Percentiles rank a stretch among this genome's conserved stretches.
Conservation (phyloP, 2,113 vertebrate genomes). For the Cnemophilus loriae region DNA sequence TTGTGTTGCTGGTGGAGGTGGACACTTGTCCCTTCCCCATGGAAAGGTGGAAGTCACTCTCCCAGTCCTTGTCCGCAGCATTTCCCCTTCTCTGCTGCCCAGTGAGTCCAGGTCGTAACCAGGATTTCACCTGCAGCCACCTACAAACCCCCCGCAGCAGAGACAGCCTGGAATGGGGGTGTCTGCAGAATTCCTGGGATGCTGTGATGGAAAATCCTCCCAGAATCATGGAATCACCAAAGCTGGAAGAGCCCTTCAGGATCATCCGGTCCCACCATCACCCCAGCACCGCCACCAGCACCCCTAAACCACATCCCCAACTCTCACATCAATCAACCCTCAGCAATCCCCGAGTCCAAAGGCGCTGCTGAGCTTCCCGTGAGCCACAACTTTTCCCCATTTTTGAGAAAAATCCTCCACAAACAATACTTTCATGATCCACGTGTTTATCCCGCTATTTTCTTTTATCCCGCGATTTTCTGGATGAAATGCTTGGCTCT, state of each 20-base stretch:
- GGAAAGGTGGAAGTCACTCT: background rate
- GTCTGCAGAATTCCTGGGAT: background rate
- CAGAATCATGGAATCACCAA: background rate
- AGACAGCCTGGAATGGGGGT: background rate
- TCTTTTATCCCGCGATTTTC: background rate
- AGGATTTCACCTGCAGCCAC: accelerated
- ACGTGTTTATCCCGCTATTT: accelerated
- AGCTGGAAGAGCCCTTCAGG: background rate
- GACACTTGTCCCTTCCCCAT: background rate
- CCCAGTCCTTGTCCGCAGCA: background rate
- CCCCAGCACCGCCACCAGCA: background rate
- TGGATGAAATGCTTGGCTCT: background rate
- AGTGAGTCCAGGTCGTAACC: background rate
- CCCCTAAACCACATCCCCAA: accelerated
- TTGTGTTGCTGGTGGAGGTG: background rate
- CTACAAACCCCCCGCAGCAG: accelerated
- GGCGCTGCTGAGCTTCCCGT: background rate
- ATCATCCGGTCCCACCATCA: background rate
- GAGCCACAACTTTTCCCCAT: background rate
- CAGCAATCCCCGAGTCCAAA: background rate
- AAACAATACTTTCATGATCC: background rate
- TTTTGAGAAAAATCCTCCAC: background rate
- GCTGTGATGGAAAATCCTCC: accelerated
- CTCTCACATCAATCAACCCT: background rate
- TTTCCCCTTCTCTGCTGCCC: background rate